Evolutionary conservation across 2,888 invertebrate species (phyloP).

Genomic region (Tinea pellionella): DNA sequence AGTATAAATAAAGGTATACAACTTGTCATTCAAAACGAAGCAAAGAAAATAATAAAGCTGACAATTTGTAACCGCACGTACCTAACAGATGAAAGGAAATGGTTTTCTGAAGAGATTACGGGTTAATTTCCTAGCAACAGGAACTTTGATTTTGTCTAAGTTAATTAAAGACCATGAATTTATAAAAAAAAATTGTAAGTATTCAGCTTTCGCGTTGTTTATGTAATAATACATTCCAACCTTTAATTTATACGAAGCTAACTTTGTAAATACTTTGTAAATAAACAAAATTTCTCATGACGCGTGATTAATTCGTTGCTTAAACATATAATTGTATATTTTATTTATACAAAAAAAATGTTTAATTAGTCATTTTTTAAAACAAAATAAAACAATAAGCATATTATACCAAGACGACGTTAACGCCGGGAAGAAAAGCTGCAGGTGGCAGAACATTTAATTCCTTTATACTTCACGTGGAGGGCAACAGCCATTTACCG

Average conservation of each 20-base stretch:
- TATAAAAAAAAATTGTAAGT: no score
- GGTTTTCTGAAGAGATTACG: slow-evolving; percentile 50
- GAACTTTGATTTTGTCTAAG: slow-evolving; percentile 10
- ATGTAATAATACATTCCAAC: neutral
- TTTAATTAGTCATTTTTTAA: no score
- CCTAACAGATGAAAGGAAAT: slow-evolving; percentile 38
- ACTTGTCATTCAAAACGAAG: neutral
- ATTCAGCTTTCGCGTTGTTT: neutral
- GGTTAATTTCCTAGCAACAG: slow-evolving; percentile 47
- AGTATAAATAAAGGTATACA: neutral
- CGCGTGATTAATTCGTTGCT: no score
- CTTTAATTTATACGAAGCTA: neutral
- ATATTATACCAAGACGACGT: no score
- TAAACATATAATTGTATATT: neutral
- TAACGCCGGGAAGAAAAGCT: neutral
- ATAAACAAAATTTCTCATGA: no score
- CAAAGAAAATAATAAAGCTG: slow-evolving; percentile 5
- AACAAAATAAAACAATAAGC: no score
- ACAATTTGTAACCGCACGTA: slow-evolving; percentile 11
- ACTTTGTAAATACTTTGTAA: slow-evolving; percentile 1
- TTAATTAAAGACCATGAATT: slow-evolving; percentile 13
- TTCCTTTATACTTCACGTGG: slow-evolving; percentile 7
- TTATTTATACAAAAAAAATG: neutral
- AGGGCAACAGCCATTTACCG: neutral
- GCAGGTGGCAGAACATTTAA: slow-evolving; percentile 7